A percentile compares a stretch with the other conserved stretches of the same genome.
These are phyloP conservation scores for Aproaerema taeniolella DNA, from an alignment of 2,888 invertebrate genomes.

Conservation along the genomic window DNA sequence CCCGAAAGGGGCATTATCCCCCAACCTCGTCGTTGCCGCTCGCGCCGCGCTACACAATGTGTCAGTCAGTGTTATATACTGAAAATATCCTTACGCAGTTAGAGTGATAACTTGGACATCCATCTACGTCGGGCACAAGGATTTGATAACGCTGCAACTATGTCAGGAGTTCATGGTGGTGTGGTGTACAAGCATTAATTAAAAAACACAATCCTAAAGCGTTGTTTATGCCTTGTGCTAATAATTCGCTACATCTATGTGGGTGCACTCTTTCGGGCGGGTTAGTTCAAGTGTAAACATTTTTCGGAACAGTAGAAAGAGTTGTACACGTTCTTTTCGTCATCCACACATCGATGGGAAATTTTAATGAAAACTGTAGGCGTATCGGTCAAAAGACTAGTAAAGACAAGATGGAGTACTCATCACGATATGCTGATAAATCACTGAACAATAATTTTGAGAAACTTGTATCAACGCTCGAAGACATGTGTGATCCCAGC, in stretches of 20 bases:
- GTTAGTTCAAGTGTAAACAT: conserved; percentile 14
- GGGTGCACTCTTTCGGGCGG: conserved; percentile 12
- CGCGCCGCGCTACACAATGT: not conserved
- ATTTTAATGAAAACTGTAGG: conserved; percentile 10
- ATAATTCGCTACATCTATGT: conserved; percentile 20
- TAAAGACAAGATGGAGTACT: conserved; percentile 16
- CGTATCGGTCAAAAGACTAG: conserved; percentile 12
- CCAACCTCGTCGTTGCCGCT: not conserved
- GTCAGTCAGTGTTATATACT: not conserved
- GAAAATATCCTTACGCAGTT: conserved; percentile 9
- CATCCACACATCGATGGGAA: conserved; percentile 18
- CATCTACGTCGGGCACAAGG: conserved; percentile 19
- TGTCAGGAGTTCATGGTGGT: conserved; percentile 20
- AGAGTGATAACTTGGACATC: conserved; percentile 4
- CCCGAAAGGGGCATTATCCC: not conserved
- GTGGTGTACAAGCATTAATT: conserved; percentile 10
- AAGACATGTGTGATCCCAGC: conserved; percentile 16
- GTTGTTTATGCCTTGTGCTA: conserved; percentile 17
- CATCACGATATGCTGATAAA: conserved; percentile 19
- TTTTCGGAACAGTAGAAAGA: conserved; percentile 17
- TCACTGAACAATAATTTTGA: conserved; percentile 15
- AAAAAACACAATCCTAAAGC: conserved; percentile 14
- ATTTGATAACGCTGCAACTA: conserved; percentile 21
- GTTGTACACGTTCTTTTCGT: conserved; percentile 14
- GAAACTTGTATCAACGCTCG: conserved; percentile 13